A percentile compares a stretch with the other conserved stretches of the same genome.
phyloP scores from a whole-genome alignment of 2,888 invertebrate genomes.

The Eledona agricola region DNA sequence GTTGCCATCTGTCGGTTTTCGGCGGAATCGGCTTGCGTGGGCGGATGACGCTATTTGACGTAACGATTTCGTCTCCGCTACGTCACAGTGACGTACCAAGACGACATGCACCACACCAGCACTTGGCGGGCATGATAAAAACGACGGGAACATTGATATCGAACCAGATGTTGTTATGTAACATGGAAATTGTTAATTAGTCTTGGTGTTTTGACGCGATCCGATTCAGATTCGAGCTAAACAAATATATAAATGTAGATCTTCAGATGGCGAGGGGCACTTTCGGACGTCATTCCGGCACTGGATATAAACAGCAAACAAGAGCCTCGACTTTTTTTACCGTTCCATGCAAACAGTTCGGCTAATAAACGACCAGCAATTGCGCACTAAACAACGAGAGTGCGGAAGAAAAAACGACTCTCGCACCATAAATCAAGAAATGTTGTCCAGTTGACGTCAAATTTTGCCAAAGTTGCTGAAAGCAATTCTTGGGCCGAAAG shows the following conservation, averaged over 20 bases:
- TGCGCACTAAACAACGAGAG: conserved; percentile 14
- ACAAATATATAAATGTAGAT: conserved; percentile 7
- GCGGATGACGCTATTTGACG: conserved; percentile 34
- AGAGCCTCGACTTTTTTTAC: conserved; percentile 3
- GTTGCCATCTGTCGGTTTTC: conserved; percentile 20
- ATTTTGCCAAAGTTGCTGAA: background rate
- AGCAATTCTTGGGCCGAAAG: too few relatives aligned
- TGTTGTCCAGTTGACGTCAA: background rate
- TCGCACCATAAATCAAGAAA: background rate
- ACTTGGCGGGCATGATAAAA: too few relatives aligned
- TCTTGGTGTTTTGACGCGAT: conserved; percentile 13
- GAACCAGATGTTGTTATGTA: too few relatives aligned
- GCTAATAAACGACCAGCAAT: background rate
- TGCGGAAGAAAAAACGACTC: too few relatives aligned
- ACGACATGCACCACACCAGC: too few relatives aligned
- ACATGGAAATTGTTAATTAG: conserved; percentile 4
- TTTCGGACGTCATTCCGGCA: conserved; percentile 16
- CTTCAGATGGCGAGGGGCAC: conserved; percentile 11
- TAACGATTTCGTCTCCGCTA: conserved; percentile 13
- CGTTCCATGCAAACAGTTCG: conserved; percentile 18
- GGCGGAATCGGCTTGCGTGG: conserved; percentile 25
- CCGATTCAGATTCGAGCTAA: conserved; percentile 10
- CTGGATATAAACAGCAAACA: conserved; percentile 18
- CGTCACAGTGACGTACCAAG: conserved; percentile 36
- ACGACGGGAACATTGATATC: too few relatives aligned